Conservation (phyloP, 1,140 invertebrate species). For the Berghia stephanieae region DNA sequence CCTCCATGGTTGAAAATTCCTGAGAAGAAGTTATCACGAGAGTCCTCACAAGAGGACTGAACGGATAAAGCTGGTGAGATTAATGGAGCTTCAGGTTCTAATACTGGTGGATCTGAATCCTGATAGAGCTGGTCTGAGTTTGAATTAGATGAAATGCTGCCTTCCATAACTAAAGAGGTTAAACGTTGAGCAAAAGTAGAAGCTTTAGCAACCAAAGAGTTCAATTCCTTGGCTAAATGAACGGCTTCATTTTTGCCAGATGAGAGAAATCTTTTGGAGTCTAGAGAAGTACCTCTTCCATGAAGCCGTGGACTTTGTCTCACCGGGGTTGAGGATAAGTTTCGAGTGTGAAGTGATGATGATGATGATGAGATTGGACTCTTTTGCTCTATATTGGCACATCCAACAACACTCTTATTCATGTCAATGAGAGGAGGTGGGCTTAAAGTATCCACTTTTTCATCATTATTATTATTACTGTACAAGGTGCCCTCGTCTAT, state of each 20-base stretch:
- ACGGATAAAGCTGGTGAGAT: conserved; percentile 29
- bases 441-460: background rate
- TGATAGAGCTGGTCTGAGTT: conserved; percentile 12
- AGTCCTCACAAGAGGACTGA: conserved; percentile 20
- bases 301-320: conserved; percentile 28
- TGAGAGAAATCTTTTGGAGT: conserved; percentile 8
- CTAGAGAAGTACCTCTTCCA: background rate
- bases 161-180: conserved; percentile 28
- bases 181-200: conserved; percentile 27
- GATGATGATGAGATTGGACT: too few species aligned
- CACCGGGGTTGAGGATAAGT: conserved; percentile 9
- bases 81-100: conserved; percentile 34
- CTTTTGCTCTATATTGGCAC: background rate
- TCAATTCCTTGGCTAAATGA: conserved; percentile 22
- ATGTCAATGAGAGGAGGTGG: conserved; percentile 11
- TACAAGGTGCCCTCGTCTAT: too few species aligned
- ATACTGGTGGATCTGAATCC: conserved; percentile 34
- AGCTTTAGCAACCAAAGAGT: conserved; percentile 30
- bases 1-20: background rate
- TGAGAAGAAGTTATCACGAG: conserved; percentile 11
- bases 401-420: background rate
- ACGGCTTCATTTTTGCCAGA: conserved; percentile 14
- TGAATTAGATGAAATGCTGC: too few species aligned
- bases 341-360: background rate
- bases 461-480: too few species aligned